Conservation (phyloP, 2,888 invertebrate genomes). For the Drosophila nr. perissopoda region DNA sequence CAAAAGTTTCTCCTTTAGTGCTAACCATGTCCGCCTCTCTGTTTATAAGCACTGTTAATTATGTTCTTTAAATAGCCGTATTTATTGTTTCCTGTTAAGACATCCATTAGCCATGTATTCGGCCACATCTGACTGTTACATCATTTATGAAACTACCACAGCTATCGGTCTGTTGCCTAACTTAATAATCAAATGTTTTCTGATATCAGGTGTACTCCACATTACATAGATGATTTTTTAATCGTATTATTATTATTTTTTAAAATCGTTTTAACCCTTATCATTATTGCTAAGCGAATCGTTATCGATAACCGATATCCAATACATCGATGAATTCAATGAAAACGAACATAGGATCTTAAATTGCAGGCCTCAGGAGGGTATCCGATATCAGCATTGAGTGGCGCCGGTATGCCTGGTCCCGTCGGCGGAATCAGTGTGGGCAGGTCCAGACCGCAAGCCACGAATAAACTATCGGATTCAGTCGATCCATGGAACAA, state of each 20-base stretch:
- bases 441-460: conserved; percentile 86
- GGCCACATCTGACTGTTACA: not conserved
- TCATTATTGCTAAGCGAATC: conserved; percentile 27
- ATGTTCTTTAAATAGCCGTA: not conserved
- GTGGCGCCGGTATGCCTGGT: conserved; percentile 84
- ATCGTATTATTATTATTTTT: conserved; percentile 17
- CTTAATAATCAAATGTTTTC: conserved; percentile 28
- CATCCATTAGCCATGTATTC: not conserved
- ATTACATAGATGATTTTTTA: conserved; percentile 11
- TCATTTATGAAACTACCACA: not conserved
- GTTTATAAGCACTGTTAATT: no score
- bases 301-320: not conserved
- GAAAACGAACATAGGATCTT: conserved; percentile 70
- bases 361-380: conserved; percentile 83
- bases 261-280: conserved; percentile 19
- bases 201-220: not conserved
- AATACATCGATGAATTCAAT: conserved; percentile 9
- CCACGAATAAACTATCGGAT: conserved; percentile 94
- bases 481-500: conserved; percentile 96
- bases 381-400: conserved; percentile 88
- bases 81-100: not conserved
- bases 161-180: not conserved
- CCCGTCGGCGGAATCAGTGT: conserved; percentile 77
- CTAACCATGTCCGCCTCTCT: not conserved
- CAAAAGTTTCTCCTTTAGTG: conserved; percentile 45